Percentiles rank a stretch among this genome's conserved stretches.
Conservation (phyloP, 2,113 vertebrate species). For the Rostratula benghalensis region DNA sequence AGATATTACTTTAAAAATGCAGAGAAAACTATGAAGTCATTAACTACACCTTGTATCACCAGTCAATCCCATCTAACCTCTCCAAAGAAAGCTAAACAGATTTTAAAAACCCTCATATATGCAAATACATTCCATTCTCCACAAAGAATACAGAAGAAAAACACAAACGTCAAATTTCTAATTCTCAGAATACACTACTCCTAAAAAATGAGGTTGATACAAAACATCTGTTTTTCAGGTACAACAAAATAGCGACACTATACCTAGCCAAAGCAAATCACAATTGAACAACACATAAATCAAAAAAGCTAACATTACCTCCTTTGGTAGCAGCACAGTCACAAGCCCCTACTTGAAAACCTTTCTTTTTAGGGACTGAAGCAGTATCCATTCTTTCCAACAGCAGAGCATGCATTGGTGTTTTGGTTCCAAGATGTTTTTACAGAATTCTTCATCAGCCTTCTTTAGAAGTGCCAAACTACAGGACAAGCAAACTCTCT, state of each 20-base stretch:
- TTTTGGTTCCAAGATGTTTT: neutral
- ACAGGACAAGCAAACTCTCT: neutral
- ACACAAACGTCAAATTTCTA: neutral
- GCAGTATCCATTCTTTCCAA: neutral
- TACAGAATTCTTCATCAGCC: neutral
- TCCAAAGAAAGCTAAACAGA: neutral
- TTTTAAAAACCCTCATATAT: neutral
- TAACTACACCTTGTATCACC: neutral
- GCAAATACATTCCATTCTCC: neutral
- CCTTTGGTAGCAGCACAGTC: neutral
- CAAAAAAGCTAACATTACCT: neutral
- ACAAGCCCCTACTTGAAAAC: neutral
- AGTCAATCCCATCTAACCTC: neutral
- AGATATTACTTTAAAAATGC: neutral
- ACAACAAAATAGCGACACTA: neutral
- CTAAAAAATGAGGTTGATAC: neutral
- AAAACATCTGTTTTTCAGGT: neutral
- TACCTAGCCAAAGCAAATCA: neutral
- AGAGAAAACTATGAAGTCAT: neutral
- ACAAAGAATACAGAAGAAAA: neutral
- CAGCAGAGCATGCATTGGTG: fast-evolving
- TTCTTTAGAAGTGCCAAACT: neutral
- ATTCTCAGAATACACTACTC: neutral
- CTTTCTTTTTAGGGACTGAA: neutral
- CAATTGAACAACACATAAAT: neutral